Evolutionary conservation across 1,140 invertebrate genomes (phyloP).

Genomic region (Euwallacea similis): DNA sequence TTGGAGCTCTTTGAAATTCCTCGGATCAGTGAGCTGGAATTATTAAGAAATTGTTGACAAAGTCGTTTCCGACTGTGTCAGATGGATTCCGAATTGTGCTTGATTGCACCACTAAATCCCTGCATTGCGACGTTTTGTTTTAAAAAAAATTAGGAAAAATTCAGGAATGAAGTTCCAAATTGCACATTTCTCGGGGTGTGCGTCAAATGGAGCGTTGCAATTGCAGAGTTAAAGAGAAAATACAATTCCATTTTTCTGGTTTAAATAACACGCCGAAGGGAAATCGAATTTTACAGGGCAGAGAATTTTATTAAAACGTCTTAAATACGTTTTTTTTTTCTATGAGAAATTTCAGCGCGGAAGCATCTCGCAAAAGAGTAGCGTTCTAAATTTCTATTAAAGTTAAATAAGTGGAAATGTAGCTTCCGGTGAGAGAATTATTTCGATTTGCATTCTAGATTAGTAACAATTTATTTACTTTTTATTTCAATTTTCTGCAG

Average conservation of each 20-base stretch:
- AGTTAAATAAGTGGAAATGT: no score
- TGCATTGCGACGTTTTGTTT: neutral
- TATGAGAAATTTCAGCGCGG: no score
- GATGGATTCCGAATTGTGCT: neutral
- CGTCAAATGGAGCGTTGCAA: neutral
- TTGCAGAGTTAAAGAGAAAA: neutral
- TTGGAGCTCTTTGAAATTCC: conserved; percentile 12
- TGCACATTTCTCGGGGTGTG: no score
- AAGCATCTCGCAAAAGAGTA: no score
- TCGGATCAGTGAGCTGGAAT: conserved; percentile 12
- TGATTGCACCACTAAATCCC: neutral
- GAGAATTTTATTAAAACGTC: neutral
- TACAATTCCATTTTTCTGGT: neutral
- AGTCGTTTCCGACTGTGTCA: conserved; percentile 9
- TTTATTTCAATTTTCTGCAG: no score
- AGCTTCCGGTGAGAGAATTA: no score
- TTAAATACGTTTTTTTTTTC: no score
- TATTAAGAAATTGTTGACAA: conserved; percentile 18
- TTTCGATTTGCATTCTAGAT: no score
- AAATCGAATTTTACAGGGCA: conserved; percentile 2
- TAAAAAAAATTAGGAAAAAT: neutral
- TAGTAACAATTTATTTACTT: no score
- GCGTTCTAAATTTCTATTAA: no score
- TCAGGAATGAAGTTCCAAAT: no score
- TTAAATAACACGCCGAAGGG: neutral